phyloP scores from a whole-genome alignment of 1,140 invertebrate genomes.

The Drosophila funebris region DNA sequence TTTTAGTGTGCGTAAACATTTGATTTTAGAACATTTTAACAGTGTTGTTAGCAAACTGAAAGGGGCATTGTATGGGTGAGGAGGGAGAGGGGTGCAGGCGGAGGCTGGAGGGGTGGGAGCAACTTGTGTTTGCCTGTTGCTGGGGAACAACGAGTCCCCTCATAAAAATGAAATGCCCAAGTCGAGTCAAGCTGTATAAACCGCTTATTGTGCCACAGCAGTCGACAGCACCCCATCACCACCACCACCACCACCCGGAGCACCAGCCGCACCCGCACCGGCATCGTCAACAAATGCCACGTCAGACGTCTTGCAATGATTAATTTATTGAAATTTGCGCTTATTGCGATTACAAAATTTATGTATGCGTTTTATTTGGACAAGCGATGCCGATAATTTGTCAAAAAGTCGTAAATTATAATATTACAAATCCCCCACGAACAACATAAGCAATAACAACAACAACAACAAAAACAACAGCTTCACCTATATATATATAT shows the following conservation, averaged over 20 bases:
- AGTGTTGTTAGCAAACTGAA: constrained; percentile 7
- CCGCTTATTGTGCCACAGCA: constrained; percentile 39
- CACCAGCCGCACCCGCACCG: too few species aligned
- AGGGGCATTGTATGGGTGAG: not conserved
- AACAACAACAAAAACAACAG: not conserved
- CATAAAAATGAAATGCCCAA: constrained; percentile 17
- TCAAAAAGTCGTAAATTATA: constrained; percentile 81
- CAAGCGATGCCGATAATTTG: constrained; percentile 75
- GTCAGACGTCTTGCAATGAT: constrained; percentile 63
- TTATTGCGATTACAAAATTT: constrained; percentile 71
- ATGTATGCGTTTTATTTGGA: constrained; percentile 71
- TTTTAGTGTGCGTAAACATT: constrained; percentile 58
- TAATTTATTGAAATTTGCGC: constrained; percentile 80
- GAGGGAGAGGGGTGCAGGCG: too few species aligned
- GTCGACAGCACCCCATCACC: not conserved
- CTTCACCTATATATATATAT: not conserved
- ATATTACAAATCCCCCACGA: constrained; percentile 44
- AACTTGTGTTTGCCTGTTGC: constrained; percentile 13
- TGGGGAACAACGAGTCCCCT: not conserved
- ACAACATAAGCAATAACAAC: not conserved
- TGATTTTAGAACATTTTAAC: constrained; percentile 66
- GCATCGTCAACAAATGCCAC: constrained; percentile 2
- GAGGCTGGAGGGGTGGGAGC: not conserved
- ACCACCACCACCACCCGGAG: not conserved
- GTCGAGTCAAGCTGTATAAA: constrained; percentile 18